Evolutionary conservation across 2,113 vertebrate genomes (phyloP).

Genomic region (Larimichthys polyactis): DNA sequence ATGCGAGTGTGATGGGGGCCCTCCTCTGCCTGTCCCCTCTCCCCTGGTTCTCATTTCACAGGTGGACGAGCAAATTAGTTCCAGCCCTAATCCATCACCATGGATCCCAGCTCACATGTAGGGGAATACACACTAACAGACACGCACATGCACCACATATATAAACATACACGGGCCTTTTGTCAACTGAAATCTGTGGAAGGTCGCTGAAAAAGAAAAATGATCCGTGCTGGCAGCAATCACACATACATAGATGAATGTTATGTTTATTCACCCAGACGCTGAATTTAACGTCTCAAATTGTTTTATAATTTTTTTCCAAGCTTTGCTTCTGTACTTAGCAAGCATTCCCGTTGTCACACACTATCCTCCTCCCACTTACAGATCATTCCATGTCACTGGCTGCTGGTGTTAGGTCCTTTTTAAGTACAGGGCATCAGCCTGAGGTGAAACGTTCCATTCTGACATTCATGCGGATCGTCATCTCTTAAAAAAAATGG

Average conservation of each 20-base stretch:
- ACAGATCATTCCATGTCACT: conserved; percentile 43
- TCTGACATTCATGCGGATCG: conserved; percentile 58
- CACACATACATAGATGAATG: neutral
- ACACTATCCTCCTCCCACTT: conserved; percentile 27
- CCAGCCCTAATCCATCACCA: conserved; percentile 77
- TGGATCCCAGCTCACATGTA: conserved; percentile 47
- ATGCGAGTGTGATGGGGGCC: conserved; percentile 49
- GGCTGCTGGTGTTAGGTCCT: conserved; percentile 35
- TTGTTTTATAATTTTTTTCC: too few relatives aligned
- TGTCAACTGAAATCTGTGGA: neutral
- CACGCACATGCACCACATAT: neutral
- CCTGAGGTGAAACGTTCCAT: conserved; percentile 64
- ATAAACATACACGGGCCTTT: neutral
- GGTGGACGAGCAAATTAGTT: conserved; percentile 81
- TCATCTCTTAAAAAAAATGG: conserved; percentile 52
- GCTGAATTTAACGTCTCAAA: conserved; percentile 15
- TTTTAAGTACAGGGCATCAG: conserved; percentile 40
- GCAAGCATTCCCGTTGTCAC: neutral
- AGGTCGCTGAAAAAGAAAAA: conserved; percentile 19
- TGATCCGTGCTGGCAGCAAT: neutral
- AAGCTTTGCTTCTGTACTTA: conserved; percentile 12
- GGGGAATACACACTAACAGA: conserved; percentile 22
- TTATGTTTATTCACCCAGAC: conserved; percentile 4
- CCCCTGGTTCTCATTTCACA: conserved; percentile 82
- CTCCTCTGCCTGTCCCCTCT: conserved; percentile 50